Evolutionary conservation across 1,140 invertebrate species (phyloP), one percentile per base, ranked within the genome.

Genomic region (Oedothorax gibbosus): DNA sequence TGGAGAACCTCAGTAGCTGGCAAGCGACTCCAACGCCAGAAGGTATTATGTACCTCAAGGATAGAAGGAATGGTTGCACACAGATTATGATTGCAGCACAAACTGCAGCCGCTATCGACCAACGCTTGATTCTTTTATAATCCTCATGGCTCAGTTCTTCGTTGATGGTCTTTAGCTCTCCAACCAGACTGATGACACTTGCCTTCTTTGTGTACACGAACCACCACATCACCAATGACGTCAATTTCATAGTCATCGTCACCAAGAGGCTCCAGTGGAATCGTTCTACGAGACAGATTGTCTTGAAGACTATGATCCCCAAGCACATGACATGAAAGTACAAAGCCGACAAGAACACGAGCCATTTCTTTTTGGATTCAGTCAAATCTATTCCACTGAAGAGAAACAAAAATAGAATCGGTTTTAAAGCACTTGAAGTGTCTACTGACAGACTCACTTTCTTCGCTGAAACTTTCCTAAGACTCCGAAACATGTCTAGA

Each of bases 291-390:
- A 77, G 60, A 1, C 75, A 77, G 8, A 65, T 51, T 2, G 21
- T 65, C 51, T 77, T 77, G 35, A 77, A 65, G 9, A 65, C 14
- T 10, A 77, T 64, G 60, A 77, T 77, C 5, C 75, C 75, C 21
- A 64, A 51, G 56, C 75, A 77, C 57, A 65, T 65, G 49, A 18
- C 11, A 11, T 64, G 75, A 18, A 77, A 77, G 50, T 64, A 65
- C 7, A 77, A 10, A 0, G 49, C 21, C 15, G 57, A 60, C 2
- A 11, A 18, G 15, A 57, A 8, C 5, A 15, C 14, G 7, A 7
- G 14, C 20, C 18, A 35, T 20, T 18, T n/a, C 9, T 14, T 56
- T 1, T 53, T 6, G 18, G 72, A 20, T 14, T 21, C 14, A 3
- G 21, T 21, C 18, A 75, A 5, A 49, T 75, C 72, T 20, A 75